Conservation (phyloP, 1,140 invertebrate genomes). For the Drosophila sechellia region DNA sequence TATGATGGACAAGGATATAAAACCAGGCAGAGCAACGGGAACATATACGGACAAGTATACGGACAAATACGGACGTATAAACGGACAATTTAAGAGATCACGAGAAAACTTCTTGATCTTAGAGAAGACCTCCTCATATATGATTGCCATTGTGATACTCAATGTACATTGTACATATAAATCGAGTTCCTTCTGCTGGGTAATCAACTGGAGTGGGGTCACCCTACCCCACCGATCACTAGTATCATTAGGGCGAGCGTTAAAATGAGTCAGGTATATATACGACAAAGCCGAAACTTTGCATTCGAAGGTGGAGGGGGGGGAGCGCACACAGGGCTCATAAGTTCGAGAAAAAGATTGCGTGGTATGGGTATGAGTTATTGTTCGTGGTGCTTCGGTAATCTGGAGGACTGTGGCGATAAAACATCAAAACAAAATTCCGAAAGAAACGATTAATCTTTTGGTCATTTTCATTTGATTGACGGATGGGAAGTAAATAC, state of each 20-base stretch:
- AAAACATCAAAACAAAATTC: conserved; percentile 83
- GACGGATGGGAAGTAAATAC: conserved; percentile 82
- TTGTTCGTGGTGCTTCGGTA: conserved; percentile 42
- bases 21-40: not conserved
- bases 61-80: not conserved
- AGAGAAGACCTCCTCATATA: no score
- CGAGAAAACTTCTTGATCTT: not conserved
- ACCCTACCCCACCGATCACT: not conserved
- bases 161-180: not conserved
- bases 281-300: conserved; percentile 6
- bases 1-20: not conserved
- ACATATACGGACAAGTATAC: not conserved
- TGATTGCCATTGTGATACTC: not conserved
- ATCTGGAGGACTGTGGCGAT: conserved; percentile 67
- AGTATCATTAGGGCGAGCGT: conserved; percentile 1
- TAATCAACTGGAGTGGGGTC: not conserved
- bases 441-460: conserved; percentile 84
- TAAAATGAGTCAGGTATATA: conserved; percentile 1
- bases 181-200: not conserved
- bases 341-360: not conserved
- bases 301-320: not conserved
- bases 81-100: not conserved
- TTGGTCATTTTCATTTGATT: conserved; percentile 84
- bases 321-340: conserved; percentile 1
- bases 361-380: conserved; percentile 32